Base-by-base conservation (phyloP, 2,888 invertebrate genomes). In the Nasonia oneida region DNA sequence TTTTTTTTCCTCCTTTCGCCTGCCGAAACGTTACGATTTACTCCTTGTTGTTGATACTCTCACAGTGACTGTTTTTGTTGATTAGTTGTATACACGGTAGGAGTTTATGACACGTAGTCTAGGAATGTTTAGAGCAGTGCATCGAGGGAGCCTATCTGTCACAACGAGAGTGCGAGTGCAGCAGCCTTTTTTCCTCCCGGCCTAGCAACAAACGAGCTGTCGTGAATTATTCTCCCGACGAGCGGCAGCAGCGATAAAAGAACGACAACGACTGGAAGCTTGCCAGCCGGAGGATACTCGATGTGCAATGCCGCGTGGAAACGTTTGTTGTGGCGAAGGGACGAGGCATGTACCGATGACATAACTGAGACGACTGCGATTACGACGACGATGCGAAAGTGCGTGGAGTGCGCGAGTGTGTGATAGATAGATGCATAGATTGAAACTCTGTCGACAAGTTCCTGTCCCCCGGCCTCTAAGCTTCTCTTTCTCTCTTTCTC, bases 261-360 rank as follows among this genome's bases (percentile, higher is more conserved):
- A 18, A 29, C 33, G 73, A 42, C 42, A n/a, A 85, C 82, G 85
- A 77, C 84, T 87, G 85, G 86, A 87, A 83, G 50, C 81, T 78
- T 78, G 87, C 85, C 87, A 87, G 81, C 81, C 86, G 85, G 81
- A 53, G 29, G 75, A 83, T 83, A n/a, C 57, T 61, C 50, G 77
- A 79, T 50, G 57, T 57, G 73, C 10, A 23, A 86, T 75, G 78
- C 83, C 47, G 77, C 71, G 81, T 76, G 42, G 70, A 85, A 80
- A 71, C 23, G 57, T 61, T 61, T 61, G n/a, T 61, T 61, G 6
- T 61, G 8, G n/a, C 23, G 57, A 23, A 61, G 57, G n/a, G n/a
- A 61, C 57, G 57, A 61, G 57, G 57, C 37, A 4, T 61, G 2
- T n/a, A 61, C 18, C 57, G 57, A 61, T 23, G n/a, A 23, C 10